Evolutionary conservation across 2,113 vertebrate species (phyloP).

Genomic region (Nothocercus nigrocapillus): DNA sequence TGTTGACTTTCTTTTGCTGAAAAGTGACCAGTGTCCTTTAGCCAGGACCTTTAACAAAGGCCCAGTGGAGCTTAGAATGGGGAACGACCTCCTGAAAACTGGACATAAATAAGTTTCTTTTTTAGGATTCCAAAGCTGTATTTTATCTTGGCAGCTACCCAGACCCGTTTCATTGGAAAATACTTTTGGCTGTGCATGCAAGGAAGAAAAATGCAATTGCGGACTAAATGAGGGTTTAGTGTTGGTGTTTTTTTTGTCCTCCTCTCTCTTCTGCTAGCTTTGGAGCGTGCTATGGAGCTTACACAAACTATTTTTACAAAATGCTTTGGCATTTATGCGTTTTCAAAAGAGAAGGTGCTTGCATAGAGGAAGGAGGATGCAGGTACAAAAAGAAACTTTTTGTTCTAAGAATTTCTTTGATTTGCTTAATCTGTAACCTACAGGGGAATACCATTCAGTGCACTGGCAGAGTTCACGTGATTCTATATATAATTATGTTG

Average conservation of each 20-base stretch:
- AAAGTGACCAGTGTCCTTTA: neutral
- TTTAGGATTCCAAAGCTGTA: neutral
- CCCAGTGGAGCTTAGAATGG: neutral
- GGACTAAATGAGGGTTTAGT: neutral
- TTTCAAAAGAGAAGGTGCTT: neutral
- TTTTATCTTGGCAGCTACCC: neutral
- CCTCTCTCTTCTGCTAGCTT: neutral
- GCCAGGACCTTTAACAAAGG: neutral
- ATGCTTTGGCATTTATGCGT: neutral
- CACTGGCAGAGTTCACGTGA: conserved; percentile 56
- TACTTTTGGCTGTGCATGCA: neutral
- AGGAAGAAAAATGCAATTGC: neutral
- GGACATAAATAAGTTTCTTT: neutral
- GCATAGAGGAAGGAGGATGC: neutral
- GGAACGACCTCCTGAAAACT: neutral
- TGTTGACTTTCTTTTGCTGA: neutral
- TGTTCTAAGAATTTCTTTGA: neutral
- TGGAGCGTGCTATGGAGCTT: neutral
- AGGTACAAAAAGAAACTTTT: neutral
- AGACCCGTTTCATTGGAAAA: neutral
- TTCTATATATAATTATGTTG: conserved; percentile 52
- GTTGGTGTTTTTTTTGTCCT: neutral
- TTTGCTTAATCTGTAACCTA: conserved; percentile 26
- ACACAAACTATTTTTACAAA: neutral
- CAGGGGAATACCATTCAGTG: conserved; percentile 41